These are phyloP conservation scores for Coracopsis vasa DNA, from an alignment of 2,113 vertebrate genomes.

Conservation along the genomic window DNA sequence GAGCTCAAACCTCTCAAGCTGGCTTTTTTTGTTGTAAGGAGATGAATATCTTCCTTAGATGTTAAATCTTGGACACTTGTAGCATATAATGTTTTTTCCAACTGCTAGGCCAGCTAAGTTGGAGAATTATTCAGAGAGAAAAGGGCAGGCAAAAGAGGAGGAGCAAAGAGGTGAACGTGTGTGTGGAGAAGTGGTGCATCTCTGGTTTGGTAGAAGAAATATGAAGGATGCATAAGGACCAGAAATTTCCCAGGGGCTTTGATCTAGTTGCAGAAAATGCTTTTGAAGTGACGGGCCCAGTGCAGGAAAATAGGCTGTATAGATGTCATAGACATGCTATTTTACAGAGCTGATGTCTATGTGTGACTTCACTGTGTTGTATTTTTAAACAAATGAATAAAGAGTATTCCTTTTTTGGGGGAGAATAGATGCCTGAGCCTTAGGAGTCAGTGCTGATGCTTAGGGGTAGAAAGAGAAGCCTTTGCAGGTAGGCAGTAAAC, in stretches of 20 bases:
- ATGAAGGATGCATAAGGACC: background rate
- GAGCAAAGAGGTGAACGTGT: background rate
- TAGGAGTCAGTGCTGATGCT: background rate
- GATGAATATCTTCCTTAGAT: background rate
- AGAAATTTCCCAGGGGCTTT: background rate
- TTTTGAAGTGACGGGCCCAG: background rate
- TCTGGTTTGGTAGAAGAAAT: background rate
- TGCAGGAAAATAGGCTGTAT: background rate
- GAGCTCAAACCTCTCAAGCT: background rate
- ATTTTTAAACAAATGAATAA: background rate
- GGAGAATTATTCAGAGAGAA: background rate
- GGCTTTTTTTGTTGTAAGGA: background rate
- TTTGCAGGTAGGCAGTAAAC: background rate
- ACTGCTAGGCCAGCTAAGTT: background rate
- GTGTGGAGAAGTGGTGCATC: accelerated
- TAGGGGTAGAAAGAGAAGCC: background rate
- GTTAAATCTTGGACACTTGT: background rate
- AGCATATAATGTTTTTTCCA: background rate
- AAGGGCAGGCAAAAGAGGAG: background rate
- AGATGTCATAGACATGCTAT: background rate
- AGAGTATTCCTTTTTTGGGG: accelerated
- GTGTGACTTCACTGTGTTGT: background rate
- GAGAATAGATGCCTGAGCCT: background rate
- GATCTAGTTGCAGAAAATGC: background rate
- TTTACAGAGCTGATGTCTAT: background rate